Percentiles rank a stretch among this genome's conserved stretches.
Evolutionary conservation across 2,888 invertebrate species (phyloP).

Genomic region (Leucoma salicis): DNA sequence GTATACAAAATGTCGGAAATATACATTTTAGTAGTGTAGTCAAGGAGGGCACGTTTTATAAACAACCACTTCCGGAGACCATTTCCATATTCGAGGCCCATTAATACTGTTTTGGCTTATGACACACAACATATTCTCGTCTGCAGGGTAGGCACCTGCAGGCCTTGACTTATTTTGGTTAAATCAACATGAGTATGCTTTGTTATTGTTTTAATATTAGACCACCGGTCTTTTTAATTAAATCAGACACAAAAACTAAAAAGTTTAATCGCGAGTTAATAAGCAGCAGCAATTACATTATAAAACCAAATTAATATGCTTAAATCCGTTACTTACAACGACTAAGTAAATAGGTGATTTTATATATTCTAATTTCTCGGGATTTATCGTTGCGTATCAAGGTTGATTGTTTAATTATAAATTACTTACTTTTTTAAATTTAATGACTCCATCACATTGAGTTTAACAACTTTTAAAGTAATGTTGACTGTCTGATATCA

Average conservation of each 20-base stretch:
- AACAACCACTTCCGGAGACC: slow-evolving; percentile 50
- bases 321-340: not conserved
- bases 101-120: slow-evolving; percentile 54
- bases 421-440: not conserved
- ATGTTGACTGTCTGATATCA: no score
- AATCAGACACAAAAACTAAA: not conserved
- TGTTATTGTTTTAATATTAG: not conserved
- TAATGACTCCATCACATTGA: no score
- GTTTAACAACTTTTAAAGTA: no score
- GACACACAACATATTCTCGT: slow-evolving; percentile 37
- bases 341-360: not conserved
- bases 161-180: slow-evolving; percentile 41
- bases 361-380: not conserved
- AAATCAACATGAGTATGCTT: slow-evolving; percentile 21
- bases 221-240: not conserved
- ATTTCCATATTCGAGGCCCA: slow-evolving; percentile 52
- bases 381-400: slow-evolving; percentile 1
- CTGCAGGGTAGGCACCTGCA: slow-evolving; percentile 44
- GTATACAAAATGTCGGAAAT: slow-evolving; percentile 17
- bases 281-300: not conserved
- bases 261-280: not conserved
- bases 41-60: slow-evolving; percentile 43
- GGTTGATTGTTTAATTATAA: not conserved
- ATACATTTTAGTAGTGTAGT: slow-evolving; percentile 22
- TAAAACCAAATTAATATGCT: slow-evolving; percentile 4